Base-by-base conservation (phyloP, 1,140 invertebrate genomes). In the Temnothorax nylanderi region DNA sequence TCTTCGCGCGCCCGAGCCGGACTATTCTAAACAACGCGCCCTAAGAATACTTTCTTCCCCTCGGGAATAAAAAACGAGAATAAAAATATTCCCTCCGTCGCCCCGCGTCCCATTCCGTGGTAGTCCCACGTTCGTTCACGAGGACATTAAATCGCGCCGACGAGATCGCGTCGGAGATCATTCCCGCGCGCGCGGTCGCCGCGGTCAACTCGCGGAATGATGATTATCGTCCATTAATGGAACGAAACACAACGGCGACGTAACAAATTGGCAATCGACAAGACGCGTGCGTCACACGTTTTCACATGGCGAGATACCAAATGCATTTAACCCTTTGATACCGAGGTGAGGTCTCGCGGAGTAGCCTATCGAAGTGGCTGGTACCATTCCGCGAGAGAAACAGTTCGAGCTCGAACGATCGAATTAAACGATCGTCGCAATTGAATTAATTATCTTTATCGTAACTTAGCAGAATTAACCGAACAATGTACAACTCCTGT, bases 181-280 rank as follows among this genome's bases (percentile, higher is more conserved):
- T 37, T 34, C 1, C 13, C 32, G 7, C 32, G 5, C 13, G 21
- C 6, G 21, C 34, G 47, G 18, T 74, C 37, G 26, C 13, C 7
- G 26, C 34, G 47, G 18, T 74, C 37, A 44, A 82, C 60, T 72
- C 67, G 51, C 67, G 51, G 54, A 56, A 80, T 51, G 77, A 41
- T 16, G 18, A 75, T 84, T 84, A 84, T 58, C 18, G 54, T 0
- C 44, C 13, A 62, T 84, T 84, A 84, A 71, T 21, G 2, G 18
- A 60, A 26, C 41, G 13, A 60, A 80, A 82, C 67, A 54, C 26
- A 26, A 44, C 26, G 34, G 21, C 51, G 54, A 62, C 41, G 37
- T 74, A 75, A 84, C 69, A 47, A 84, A 74, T 49, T 60, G 69
- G 16, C 54, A 60, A 62, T 84, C 47, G 69, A 72, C 54, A 60